Conservation (phyloP, 2,113 vertebrate genomes). For the Mobula birostris region DNA sequence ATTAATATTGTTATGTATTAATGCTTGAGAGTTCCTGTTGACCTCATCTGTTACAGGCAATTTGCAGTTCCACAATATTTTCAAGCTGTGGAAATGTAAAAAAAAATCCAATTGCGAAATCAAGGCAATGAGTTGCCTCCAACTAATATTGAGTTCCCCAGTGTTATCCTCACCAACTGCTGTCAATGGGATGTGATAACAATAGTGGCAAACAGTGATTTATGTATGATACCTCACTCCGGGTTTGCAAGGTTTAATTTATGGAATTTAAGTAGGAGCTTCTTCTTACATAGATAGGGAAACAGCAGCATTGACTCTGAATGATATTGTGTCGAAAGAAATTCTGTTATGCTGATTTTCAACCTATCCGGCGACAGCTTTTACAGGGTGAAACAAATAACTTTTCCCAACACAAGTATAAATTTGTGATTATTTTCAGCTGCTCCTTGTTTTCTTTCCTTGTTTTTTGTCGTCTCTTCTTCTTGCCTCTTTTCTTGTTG, state of each 20-base stretch:
- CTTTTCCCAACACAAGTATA: constrained; percentile 35
- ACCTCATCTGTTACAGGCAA: no score
- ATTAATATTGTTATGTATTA: neutral
- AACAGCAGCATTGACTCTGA: neutral
- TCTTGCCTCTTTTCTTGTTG: constrained; percentile 20
- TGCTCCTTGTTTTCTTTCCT: neutral
- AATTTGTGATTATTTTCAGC: constrained; percentile 10
- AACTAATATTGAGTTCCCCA: neutral
- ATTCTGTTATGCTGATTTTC: neutral
- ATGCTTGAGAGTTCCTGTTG: no score
- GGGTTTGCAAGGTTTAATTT: neutral
- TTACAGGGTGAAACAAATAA: constrained; percentile 12
- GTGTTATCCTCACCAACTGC: neutral
- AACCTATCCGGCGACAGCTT: neutral
- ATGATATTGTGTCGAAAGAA: neutral
- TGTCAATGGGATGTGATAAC: neutral
- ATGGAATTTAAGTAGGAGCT: neutral
- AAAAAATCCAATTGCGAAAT: neutral
- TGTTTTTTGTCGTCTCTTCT: neutral
- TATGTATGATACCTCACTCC: neutral
- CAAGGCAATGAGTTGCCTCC: neutral
- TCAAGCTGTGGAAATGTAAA: neutral
- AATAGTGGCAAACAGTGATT: neutral
- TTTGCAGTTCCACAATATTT: neutral
- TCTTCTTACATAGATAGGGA: neutral